A percentile compares a stretch with the other conserved stretches of the same genome.
phyloP scores from a whole-genome alignment of 2,888 invertebrate species.

The Biston betularia region DNA sequence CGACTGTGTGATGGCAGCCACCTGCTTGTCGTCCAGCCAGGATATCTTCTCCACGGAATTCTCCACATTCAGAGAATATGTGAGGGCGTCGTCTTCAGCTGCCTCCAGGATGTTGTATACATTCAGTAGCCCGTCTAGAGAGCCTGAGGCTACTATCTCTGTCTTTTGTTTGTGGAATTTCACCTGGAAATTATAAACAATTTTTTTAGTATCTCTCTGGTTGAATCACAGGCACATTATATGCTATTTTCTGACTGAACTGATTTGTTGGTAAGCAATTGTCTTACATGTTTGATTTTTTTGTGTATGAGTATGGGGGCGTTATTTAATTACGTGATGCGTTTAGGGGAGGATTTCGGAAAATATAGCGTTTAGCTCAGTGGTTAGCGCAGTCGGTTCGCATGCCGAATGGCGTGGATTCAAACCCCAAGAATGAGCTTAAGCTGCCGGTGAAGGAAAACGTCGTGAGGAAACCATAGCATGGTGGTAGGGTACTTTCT shows the following conservation, averaged over 20 bases:
- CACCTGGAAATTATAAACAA: conserved; percentile 68
- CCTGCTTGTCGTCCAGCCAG: conserved; percentile 80
- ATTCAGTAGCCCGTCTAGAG: conserved; percentile 94
- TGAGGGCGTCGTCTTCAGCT: conserved; percentile 93
- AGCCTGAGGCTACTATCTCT: conserved; percentile 90
- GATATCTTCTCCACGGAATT: conserved; percentile 89
- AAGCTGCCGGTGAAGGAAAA: too few relatives aligned
- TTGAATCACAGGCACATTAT: neutral
- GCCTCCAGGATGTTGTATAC: conserved; percentile 91
- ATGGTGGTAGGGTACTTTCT: too few relatives aligned
- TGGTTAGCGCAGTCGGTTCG: too few relatives aligned
- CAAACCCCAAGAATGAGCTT: too few relatives aligned
- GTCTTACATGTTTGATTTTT: too few relatives aligned
- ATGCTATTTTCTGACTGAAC: too few relatives aligned
- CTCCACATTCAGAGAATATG: conserved; percentile 91
- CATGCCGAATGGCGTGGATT: too few relatives aligned
- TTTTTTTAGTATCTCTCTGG: neutral
- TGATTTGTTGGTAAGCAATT: neutral
- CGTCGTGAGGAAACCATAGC: too few relatives aligned
- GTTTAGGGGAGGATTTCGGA: too few relatives aligned
- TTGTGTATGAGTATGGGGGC: too few relatives aligned
- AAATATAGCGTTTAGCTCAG: too few relatives aligned
- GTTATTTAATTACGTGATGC: too few relatives aligned
- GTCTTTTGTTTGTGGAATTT: conserved; percentile 90
- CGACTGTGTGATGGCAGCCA: conserved; percentile 90